Base-by-base conservation (phyloP, 2,113 vertebrate genomes). In the Dendrocopos noguchii region DNA sequence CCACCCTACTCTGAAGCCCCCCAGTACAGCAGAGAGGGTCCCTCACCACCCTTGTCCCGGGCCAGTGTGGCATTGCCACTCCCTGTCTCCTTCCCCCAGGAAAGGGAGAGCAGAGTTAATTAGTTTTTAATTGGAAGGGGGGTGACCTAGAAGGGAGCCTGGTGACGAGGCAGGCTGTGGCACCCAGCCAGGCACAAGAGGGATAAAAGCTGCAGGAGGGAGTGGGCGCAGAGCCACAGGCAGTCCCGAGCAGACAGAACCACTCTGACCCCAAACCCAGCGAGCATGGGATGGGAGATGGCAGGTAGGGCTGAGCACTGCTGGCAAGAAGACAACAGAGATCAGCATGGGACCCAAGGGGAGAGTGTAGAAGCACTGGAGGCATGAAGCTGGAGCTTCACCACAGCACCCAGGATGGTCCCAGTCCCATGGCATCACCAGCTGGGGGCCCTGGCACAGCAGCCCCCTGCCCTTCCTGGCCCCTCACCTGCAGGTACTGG, bases 401-500 rank as follows among this genome's bases (percentile, higher is more conserved):
- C 44, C 4, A 3, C 27, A 15, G 15, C 9, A 1, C 9, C 25
- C 5, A 36, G 65, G 17, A 89, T 44, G 33, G 25, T 25, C 47
- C 36, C 75, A 72, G 66, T 28, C 21, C 52, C 63, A 25, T 1
- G 4, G 70, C 87, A 65, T 28, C 4, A 0, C 27, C 1, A 3
- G 46, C 29, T 2, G 4, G 3, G 0, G 29, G 29, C 13, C 33
- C 28, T 0, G 22, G 31, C 19, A 20, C 2, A 3, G 46, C 78
- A 63, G 55, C 52, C 27, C 53, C 71, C 55, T 1, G 6, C 52
- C 16, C 88, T 61, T 53, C 20, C 61, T 36, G 8, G 78, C 80
- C 81, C 93, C 97, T 98, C 97, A 99, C 99, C 99, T 99, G 99
- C 95, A 99, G 98, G 97, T 99, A 99, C 97, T 99, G 99, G 63